phyloP scores from a whole-genome alignment of 1,140 invertebrate genomes.

The Drosophila pectinifera region DNA sequence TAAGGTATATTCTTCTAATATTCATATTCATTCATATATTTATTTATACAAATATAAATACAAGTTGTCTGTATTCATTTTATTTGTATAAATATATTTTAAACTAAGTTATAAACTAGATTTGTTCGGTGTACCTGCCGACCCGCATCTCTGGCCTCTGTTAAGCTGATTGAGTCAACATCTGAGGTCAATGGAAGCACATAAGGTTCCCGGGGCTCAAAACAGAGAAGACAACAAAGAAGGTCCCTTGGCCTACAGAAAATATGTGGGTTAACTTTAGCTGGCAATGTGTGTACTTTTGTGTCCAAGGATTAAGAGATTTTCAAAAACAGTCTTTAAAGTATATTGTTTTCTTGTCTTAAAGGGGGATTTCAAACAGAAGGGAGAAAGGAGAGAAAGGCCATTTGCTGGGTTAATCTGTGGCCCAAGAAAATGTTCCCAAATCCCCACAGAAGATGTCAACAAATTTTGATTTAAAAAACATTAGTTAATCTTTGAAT shows the following conservation, averaged over 20 bases:
- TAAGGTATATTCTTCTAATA: too few species aligned
- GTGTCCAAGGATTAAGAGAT: slow-evolving; percentile 37
- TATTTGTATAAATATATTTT: not conserved
- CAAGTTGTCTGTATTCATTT: too few species aligned
- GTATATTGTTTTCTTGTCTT: slow-evolving; percentile 17
- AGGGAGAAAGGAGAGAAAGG: not conserved
- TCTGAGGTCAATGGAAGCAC: slow-evolving; percentile 16
- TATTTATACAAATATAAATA: too few species aligned
- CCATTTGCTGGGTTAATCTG: slow-evolving; percentile 12
- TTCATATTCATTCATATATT: too few species aligned
- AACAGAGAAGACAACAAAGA: not conserved
- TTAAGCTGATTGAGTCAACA: slow-evolving; percentile 48
- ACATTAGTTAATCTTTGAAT: not conserved
- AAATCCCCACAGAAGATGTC: slow-evolving; percentile 12
- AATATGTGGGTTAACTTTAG: slow-evolving; percentile 50
- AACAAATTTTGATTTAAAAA: slow-evolving; percentile 25
- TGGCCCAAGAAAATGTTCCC: not conserved
- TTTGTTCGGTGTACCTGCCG: slow-evolving; percentile 1
- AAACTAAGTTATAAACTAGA: not conserved
- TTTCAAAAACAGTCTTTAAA: slow-evolving; percentile 13
- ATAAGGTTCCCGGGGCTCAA: slow-evolving; percentile 6
- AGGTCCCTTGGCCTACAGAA: slow-evolving; percentile 23
- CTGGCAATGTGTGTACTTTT: slow-evolving; percentile 8
- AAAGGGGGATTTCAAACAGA: slow-evolving; percentile 11
- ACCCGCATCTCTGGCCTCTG: slow-evolving; percentile 31